A percentile compares a stretch with the other conserved stretches of the same genome.
These are phyloP conservation scores for Rhamnusium bicolor DNA, from an alignment of 2,888 invertebrate genomes.

Conservation along the genomic window DNA sequence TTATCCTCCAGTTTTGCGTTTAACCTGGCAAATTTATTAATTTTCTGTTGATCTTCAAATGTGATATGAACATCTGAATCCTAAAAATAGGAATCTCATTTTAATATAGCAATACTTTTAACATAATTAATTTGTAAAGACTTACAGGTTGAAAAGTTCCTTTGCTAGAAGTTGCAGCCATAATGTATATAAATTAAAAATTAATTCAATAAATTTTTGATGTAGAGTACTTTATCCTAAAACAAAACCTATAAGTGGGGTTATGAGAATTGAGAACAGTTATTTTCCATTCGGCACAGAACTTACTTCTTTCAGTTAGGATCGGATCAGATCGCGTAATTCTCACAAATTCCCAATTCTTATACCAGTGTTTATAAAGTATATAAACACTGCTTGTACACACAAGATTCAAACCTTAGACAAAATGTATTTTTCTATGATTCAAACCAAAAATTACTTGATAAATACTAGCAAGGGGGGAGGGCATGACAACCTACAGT, in stretches of 20 bases:
- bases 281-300: no score
- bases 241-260: neutral
- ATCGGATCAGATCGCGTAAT: no score
- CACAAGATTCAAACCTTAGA: no score
- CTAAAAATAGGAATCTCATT: constrained; percentile 68
- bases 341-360: no score
- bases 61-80: constrained; percentile 95
- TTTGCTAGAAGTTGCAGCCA: constrained; percentile 68
- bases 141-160: constrained; percentile 82
- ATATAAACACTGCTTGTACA: no score
- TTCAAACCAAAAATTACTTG: no score
- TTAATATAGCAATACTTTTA: constrained; percentile 11
- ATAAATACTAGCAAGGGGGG: no score
- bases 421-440: no score
- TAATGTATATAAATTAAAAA: constrained; percentile 28
- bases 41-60: constrained; percentile 97
- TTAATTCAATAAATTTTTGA: neutral
- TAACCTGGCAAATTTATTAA: constrained; percentile 95
- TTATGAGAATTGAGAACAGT: no score
- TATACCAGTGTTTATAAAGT: no score
- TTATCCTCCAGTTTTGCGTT: constrained; percentile 94
- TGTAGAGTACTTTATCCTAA: neutral
- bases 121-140: constrained; percentile 40
- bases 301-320: no score
- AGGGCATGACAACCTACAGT: no score